A percentile compares a stretch with the other conserved stretches of the same genome.
Evolutionary conservation across 2,888 invertebrate species (phyloP).

Genomic region (Branchipolynoe longqiensis): DNA sequence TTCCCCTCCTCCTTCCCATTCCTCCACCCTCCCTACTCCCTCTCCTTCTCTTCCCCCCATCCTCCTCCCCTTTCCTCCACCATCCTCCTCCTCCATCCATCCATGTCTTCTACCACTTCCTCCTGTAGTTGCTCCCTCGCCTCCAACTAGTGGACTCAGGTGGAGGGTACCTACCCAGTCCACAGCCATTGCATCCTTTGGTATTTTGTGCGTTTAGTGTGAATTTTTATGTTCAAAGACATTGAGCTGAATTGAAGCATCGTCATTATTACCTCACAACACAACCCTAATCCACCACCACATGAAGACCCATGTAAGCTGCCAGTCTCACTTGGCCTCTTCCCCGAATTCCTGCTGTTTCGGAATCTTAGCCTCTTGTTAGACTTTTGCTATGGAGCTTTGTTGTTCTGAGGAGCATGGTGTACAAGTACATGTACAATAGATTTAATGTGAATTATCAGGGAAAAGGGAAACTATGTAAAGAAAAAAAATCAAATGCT

Average conservation of each 20-base stretch:
- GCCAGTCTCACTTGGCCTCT: too few relatives aligned
- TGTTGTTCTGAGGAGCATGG: background rate
- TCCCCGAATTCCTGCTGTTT: too few relatives aligned
- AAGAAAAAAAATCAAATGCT: too few relatives aligned
- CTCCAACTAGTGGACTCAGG: background rate
- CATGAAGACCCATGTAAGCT: too few relatives aligned
- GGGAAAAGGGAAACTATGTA: background rate
- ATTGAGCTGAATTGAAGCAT: background rate
- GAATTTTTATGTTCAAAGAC: slow-evolving; percentile 24
- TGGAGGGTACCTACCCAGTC: background rate
- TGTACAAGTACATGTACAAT: background rate
- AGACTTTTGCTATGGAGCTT: background rate
- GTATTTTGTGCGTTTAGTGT: slow-evolving; percentile 40
- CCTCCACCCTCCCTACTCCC: too few relatives aligned
- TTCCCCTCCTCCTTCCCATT: too few relatives aligned
- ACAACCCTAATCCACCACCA: background rate
- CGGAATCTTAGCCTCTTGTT: too few relatives aligned
- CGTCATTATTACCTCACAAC: background rate
- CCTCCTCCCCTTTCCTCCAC: too few relatives aligned
- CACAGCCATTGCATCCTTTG: slow-evolving; percentile 8
- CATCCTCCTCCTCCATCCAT: too few relatives aligned
- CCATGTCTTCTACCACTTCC: background rate
- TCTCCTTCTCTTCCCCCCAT: too few relatives aligned
- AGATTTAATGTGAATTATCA: background rate
- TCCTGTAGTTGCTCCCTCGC: background rate